phyloP scores from a whole-genome alignment of 2,888 invertebrate species.

The Papilio demoleus region DNA sequence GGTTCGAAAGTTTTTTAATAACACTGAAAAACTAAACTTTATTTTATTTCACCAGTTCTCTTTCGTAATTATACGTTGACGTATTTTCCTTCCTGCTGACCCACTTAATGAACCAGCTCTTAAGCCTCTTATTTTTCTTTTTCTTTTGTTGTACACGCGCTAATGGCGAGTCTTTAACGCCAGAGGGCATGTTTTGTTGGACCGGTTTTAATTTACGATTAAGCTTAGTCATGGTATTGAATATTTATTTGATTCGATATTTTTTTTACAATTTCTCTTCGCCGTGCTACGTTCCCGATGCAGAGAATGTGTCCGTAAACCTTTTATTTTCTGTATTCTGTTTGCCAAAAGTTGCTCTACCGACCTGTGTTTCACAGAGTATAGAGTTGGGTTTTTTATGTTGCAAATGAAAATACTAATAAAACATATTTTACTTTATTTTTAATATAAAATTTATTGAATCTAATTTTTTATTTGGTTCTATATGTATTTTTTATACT shows the following conservation, averaged over 20 bases:
- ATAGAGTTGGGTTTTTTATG: not conserved
- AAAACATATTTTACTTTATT: too few species aligned
- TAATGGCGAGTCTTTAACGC: slow-evolving; percentile 32
- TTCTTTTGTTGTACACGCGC: slow-evolving; percentile 38
- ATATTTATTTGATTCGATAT: slow-evolving; percentile 4
- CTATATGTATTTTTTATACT: too few species aligned
- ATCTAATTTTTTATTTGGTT: too few species aligned
- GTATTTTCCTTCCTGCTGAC: slow-evolving; percentile 30
- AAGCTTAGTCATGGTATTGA: not conserved
- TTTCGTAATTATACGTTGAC: slow-evolving; percentile 23
- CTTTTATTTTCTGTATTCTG: slow-evolving; percentile 4
- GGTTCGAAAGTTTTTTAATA: too few species aligned
- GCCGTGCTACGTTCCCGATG: slow-evolving; percentile 13
- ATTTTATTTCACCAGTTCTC: slow-evolving; percentile 16
- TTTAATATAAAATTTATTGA: too few species aligned
- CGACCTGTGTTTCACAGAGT: not conserved
- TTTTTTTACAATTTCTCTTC: not conserved
- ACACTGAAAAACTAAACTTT: slow-evolving; percentile 11
- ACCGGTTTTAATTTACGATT: slow-evolving; percentile 19
- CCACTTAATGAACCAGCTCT: slow-evolving; percentile 37
- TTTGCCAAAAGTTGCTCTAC: slow-evolving; percentile 11
- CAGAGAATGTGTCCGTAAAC: slow-evolving; percentile 7
- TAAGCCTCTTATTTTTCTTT: slow-evolving; percentile 34
- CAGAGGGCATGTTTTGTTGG: slow-evolving; percentile 21
- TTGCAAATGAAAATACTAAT: not conserved